Evolutionary conservation across 2,888 invertebrate genomes (phyloP).

Genomic region (Enchytraeus crypticus): DNA sequence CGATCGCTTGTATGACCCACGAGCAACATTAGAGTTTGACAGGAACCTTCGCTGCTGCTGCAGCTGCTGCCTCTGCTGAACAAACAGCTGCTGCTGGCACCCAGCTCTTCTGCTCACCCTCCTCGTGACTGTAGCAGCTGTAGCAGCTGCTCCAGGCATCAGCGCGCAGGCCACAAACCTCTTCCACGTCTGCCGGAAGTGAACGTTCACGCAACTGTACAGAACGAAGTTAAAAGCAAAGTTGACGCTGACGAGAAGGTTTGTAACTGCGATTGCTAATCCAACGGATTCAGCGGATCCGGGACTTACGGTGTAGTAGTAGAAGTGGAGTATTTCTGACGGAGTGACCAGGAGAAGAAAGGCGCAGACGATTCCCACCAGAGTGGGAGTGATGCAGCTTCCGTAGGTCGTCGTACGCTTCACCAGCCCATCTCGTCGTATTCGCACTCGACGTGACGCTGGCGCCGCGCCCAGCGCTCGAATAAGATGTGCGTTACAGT

Average conservation of each 20-base stretch:
- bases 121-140: no score
- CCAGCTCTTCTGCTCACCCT: neutral
- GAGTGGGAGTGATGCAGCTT: constrained; percentile 37
- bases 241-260: constrained; percentile 25
- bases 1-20: no score
- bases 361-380: constrained; percentile 41
- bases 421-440: constrained; percentile 19
- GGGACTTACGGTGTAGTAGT: constrained; percentile 16
- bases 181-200: constrained; percentile 22
- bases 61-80: neutral
- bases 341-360: constrained; percentile 43
- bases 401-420: constrained; percentile 9
- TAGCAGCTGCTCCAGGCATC: no score
- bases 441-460: no score
- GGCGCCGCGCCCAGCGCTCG: constrained; percentile 21
- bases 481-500: constrained; percentile 41
- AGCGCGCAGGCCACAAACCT: constrained; percentile 3
- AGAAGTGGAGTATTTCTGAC: constrained; percentile 40
- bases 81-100: no score
- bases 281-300: constrained; percentile 6
- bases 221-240: constrained; percentile 30
- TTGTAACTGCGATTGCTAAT: constrained; percentile 17
- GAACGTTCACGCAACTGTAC: constrained; percentile 25
- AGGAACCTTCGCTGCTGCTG: neutral
- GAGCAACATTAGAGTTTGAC: no score